phyloP scores from a whole-genome alignment of 2,797 vertebrate species.

The Anguilla marmorata region DNA sequence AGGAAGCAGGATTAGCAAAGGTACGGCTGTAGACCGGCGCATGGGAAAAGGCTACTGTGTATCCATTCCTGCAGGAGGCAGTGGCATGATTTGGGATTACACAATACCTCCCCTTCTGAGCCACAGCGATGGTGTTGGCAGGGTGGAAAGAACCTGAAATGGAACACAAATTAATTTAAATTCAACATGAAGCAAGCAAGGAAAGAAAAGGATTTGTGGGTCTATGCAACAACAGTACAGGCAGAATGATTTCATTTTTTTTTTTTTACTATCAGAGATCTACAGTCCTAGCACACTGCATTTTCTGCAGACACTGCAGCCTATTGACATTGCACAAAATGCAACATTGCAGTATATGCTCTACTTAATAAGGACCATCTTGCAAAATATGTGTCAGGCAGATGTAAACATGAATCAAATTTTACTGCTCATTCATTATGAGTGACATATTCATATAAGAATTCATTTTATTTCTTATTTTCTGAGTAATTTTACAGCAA shows the following conservation, averaged over 20 bases:
- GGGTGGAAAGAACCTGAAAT: constrained; percentile 57
- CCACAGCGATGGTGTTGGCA: constrained; percentile 56
- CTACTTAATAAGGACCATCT: neutral
- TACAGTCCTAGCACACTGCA: neutral
- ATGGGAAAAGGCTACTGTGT: constrained; percentile 62
- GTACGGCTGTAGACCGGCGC: constrained; percentile 61
- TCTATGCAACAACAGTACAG: neutral
- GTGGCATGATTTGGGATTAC: constrained; percentile 57
- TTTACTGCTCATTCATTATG: too few relatives aligned
- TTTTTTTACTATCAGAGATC: neutral
- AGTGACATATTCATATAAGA: too few relatives aligned
- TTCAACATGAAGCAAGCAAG: neutral
- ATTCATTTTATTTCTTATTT: too few relatives aligned
- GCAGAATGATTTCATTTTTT: neutral
- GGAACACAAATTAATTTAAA: constrained; percentile 20
- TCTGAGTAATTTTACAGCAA: too few relatives aligned
- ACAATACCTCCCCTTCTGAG: constrained; percentile 54
- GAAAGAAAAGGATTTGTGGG: neutral
- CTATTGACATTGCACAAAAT: neutral
- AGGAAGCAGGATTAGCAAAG: constrained; percentile 51
- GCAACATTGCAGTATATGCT: neutral
- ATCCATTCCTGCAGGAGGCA: constrained; percentile 61
- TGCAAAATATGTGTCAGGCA: neutral
- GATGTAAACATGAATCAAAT: neutral
- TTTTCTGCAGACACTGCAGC: neutral